Evolutionary conservation across 2,888 invertebrate genomes (phyloP), one percentile per base, ranked within the genome.

Genomic region (Onchidella celtica): DNA sequence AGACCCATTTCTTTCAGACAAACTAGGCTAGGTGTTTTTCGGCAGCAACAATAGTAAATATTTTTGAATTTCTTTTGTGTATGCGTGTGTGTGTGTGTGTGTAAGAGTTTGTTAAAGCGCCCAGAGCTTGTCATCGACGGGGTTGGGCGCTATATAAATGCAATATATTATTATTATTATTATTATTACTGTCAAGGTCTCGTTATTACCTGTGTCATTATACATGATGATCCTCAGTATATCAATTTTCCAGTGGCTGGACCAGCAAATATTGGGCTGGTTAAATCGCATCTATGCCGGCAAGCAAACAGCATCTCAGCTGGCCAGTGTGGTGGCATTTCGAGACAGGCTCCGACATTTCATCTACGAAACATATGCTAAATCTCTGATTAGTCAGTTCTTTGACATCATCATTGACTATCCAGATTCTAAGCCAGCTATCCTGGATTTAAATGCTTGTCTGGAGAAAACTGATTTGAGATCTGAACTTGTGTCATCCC

Each of bases 401-500:
- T 99, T 99, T 92, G 97, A 97, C 90, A 98, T 99, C 82, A 97
- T 99, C 79, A 98, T 99, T 87, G 98, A 98, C 93, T 99, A 97
- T 94, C 99, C 99, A 0, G 98, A 99, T 88, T 98, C 98, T 0
- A 96, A 97, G 89, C 97, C 98, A 27, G 97, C 98, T 0, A 95
- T 99, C 57, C 96, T 97, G 93, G 99, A 99, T 92, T 95, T 99
- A 36, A 96, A 96, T 89, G 93, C 95, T 36, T 98, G 98, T 91
- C 94, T 99, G 88, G 96, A 96, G 87, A 96, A 97, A 93, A 97
- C 97, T 21, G 97, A 97, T 93, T 94, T 98, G 83, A 95, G 97
- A 85, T 94, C 89, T 1, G 86, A 89, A 3, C 88, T 93, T 40
- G 96, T 97, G 68, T 95, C 95, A 84, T 96, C 96, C 77, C 93